Percentiles rank a stretch among this genome's conserved stretches.
Conservation (phyloP, 2,888 invertebrate genomes). For the Acanthococcus lagerstroemiae region DNA sequence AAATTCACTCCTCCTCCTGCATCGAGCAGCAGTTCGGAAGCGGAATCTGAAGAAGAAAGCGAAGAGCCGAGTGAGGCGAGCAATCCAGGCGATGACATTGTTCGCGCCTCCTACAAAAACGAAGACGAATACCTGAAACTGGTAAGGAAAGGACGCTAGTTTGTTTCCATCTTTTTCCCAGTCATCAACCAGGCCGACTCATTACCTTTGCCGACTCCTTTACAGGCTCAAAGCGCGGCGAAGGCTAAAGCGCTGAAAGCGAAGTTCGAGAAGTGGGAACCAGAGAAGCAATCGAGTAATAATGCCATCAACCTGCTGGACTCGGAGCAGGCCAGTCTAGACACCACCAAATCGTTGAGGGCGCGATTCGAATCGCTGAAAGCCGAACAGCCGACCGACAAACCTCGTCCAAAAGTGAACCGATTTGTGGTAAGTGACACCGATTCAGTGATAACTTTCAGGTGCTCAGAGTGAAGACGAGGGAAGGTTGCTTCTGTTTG, state of each 20-base stretch:
- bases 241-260: conserved; percentile 73
- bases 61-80: conserved; percentile 45
- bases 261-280: conserved; percentile 81
- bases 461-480: too few relatives aligned
- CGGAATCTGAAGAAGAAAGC: conserved; percentile 42
- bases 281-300: conserved; percentile 46
- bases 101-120: conserved; percentile 46
- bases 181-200: not conserved
- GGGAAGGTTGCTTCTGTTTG: too few relatives aligned
- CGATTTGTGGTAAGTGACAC: conserved; percentile 75
- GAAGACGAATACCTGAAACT: conserved; percentile 63
- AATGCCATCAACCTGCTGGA: conserved; percentile 45
- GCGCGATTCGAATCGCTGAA: conserved; percentile 78
- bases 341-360: conserved; percentile 61
- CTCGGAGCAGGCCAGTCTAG: conserved; percentile 55
- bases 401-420: conserved; percentile 63
- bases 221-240: conserved; percentile 43
- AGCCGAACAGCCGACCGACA: conserved; percentile 44
- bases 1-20: conserved; percentile 78
- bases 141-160: conserved; percentile 39
- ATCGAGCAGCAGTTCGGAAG: conserved; percentile 40
- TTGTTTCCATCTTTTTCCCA: not conserved
- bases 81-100: conserved; percentile 38
- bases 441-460: too few relatives aligned
- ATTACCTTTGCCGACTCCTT: not conserved